Conservation (phyloP, 1,140 invertebrate genomes). For the Cherax quadricarinatus region DNA sequence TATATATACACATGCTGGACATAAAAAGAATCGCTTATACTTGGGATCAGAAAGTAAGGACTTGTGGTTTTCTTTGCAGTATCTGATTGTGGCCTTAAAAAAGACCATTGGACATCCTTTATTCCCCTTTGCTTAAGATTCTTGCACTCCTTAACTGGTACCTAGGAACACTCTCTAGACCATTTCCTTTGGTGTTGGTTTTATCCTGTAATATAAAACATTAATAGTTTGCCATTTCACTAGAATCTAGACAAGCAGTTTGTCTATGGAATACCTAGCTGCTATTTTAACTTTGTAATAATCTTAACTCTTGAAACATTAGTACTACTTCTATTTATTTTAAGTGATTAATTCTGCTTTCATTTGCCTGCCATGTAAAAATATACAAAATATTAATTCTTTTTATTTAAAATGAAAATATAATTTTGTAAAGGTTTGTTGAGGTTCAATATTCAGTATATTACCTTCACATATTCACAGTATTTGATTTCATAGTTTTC, state of each 20-base stretch:
- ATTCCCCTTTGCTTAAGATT: not conserved
- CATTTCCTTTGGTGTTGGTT: not conserved
- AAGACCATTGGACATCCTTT: not conserved
- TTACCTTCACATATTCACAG: no score
- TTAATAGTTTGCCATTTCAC: not conserved
- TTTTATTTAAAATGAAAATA: no score
- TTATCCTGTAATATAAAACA: not conserved
- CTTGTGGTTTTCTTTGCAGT: not conserved
- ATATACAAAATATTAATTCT: no score
- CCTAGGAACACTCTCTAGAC: not conserved
- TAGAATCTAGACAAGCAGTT: not conserved
- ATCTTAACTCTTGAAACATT: no score
- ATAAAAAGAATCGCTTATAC: not conserved
- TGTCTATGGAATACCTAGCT: not conserved
- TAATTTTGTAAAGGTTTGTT: no score
- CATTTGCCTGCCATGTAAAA: not conserved
- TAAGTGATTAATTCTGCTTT: not conserved
- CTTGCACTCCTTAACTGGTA: not conserved
- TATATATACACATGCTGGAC: not conserved
- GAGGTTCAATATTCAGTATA: no score
- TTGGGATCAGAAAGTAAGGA: not conserved
- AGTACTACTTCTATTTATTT: no score
- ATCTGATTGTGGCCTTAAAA: not conserved
- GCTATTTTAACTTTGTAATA: not conserved
- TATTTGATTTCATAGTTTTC: no score